Evolutionary conservation across 1,140 invertebrate species (phyloP), one percentile per base, ranked within the genome.

Genomic region (Tyrophagus putrescentiae): DNA sequence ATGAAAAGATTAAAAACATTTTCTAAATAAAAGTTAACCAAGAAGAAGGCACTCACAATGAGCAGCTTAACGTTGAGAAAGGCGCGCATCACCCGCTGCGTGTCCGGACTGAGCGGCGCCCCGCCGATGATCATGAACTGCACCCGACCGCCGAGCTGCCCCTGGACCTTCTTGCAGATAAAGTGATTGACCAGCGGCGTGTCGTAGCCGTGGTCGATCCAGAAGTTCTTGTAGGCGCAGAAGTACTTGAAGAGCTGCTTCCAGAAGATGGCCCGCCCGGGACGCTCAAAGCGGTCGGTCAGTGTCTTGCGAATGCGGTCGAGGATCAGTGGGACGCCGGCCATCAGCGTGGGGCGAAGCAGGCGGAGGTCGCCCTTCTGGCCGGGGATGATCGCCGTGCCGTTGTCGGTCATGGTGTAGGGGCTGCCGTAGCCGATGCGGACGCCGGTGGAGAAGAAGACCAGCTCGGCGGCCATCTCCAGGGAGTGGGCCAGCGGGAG

Each of bases 301-400:
- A 97, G 90, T 54, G 83, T 87, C 74, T 96, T 96, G 65, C 88
- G 93, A 61, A 98, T 86, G 60, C 94, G 81, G 73, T 97, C 92
- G 69, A 97, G 79, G 61, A 97, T 93, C 18, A 93, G 85, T 31
- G 95, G 95, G 31, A 98, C 95, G 48, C 87, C 81, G 3, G 92
- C 92, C 74, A 98, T 84, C 65, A 93, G 83, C 1, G 92, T 96
- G 11, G 95, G 95, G 67, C 80, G 78, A 23, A 98, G 73, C 0
- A 93, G 82, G 25, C 83, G 82, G 4, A 91, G 86, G 73, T 98
- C 95, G 7, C 95, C 78, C 63, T 72, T 68, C 52, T 70, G 69
- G 6, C 93, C 93, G 62, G 82, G 81, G 75, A 90, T 90, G 60
- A 98, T 69, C 65, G 70, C 61, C 1, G 65, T 56, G n/a, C 39